Base-by-base conservation (phyloP, 2,888 invertebrate species). In the Philereme vetulata region DNA sequence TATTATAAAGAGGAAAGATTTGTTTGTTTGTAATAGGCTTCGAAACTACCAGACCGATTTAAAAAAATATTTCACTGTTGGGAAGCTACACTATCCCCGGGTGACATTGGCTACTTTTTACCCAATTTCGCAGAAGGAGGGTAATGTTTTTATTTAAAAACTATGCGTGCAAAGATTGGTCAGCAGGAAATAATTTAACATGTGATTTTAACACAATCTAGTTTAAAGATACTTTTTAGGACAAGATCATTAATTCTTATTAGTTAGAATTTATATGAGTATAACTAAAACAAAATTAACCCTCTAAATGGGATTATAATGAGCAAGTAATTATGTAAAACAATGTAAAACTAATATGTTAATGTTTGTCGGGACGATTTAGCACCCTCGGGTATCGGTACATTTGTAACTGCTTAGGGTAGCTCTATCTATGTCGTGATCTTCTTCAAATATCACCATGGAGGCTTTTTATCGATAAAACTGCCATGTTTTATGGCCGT, bases 351-450 rank as follows among this genome's bases (percentile, higher is more conserved):
- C 78, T 77, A 82, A 85, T 89, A 90, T 90, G 90, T 85, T 86
- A 91, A 91, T 90, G 73, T 76, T 77, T 76, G 77, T 71, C 72
- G 70, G 84, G 86, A 85, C 90, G 88, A 90, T 90, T 92, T 88
- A 90, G 87, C 90, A 81, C 88, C 90, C 84, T 57, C 66, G 64
- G 66, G 69, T 74, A 80, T 77, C 72, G 69, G 65, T 74, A 82
- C 85, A 86, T 85, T 87, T 85, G 82, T 84, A 80, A 74, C 74
- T 74, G 74, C 79, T 79, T 80, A 82, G 84, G 89, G 85, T 77
- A 70, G 68, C 72, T 59, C 36, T 70, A 70, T 70, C 69, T 62
- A 72, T 86, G 84, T 86, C 86, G 72, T 63, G 70, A 82, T 85
- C 82, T 72, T 53, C 66, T 75, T 81, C 80, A 67, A 68, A 74